Conservation (phyloP, 1,140 invertebrate genomes). For the Acromyrmex charruanus region DNA sequence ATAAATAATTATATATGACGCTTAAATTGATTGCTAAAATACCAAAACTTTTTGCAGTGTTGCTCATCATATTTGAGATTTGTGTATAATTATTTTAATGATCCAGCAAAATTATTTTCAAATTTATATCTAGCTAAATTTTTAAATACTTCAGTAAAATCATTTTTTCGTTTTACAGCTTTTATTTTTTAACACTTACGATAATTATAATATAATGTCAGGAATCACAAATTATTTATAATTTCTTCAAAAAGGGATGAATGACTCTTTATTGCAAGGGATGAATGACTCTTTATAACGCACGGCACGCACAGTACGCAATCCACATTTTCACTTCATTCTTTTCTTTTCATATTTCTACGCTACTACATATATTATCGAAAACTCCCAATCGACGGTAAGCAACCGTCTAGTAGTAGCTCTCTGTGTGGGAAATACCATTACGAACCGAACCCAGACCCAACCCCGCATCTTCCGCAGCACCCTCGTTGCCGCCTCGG, state of each 20-base stretch:
- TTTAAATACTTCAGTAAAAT: no score
- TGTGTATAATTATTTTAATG: no score
- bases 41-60: no score
- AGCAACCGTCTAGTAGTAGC: conserved; percentile 62
- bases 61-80: no score
- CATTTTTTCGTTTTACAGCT: background rate
- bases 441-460: conserved; percentile 64
- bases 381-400: conserved; percentile 68
- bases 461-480: conserved; percentile 7
- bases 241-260: background rate
- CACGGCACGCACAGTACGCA: background rate
- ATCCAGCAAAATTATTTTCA: no score
- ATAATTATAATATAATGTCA: background rate
- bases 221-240: background rate
- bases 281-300: background rate
- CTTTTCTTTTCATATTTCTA: conserved; percentile 36
- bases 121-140: no score
- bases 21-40: no score
- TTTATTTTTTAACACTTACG: background rate
- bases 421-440: conserved; percentile 73
- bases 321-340: conserved; percentile 17
- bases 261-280: background rate
- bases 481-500: conserved; percentile 34
- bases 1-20: no score
- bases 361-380: conserved; percentile 66